Base-by-base conservation (phyloP, 2,113 vertebrate genomes). In the Muntiacus reevesi region DNA sequence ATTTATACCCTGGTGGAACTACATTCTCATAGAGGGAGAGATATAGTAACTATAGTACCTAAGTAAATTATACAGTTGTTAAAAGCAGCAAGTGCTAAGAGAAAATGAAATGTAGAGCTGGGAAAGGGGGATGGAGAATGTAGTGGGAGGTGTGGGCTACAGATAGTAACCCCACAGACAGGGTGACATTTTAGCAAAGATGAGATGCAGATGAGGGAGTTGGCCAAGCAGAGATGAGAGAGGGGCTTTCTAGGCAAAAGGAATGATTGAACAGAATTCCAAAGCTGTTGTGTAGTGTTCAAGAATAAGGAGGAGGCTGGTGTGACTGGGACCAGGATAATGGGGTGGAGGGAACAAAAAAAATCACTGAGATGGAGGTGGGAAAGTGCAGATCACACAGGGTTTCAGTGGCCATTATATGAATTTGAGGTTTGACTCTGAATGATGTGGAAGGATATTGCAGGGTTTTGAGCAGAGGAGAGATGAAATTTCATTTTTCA, bases 1-100 rank as follows among this genome's bases (percentile, higher is more conserved):
- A 82, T 78, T 60, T 33, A 59, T 19, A 15, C 17, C 36, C 45
- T n/a, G 6, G 43, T 43, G 62, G 36, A 88, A 54, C 43, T 52
- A 33, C 25, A 28, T 54, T 40, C 87, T 67, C 30, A 30, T 6
- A 27, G 10, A 52, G 2, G 36, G 60, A 62, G n/a, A 71, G 14
- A 50, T 60, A 54, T 4, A 21, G 7, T n/a, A 57, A 55, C 89
- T 60, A 5, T 16, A 6, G 17, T 8, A 11, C 1, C 0, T 12
- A 67, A 86, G 67, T 40, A 30, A 89, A 25, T 40, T 15, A 45
- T 10, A 60, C 11, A 9, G 19, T 91, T 59, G 40, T 21, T 89
- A 60, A 33, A 64, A 33, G 23, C 28, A 23, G 27, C 4, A 40
- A 60, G 13, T 13, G 19, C n/a, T 30, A 6, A 78, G 52, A 59